Evolutionary conservation across 35 echinoderm and acorn worm species (phyloP), one percentile per base, ranked within the genome.

Genomic region (Ophioderma brevispina): DNA sequence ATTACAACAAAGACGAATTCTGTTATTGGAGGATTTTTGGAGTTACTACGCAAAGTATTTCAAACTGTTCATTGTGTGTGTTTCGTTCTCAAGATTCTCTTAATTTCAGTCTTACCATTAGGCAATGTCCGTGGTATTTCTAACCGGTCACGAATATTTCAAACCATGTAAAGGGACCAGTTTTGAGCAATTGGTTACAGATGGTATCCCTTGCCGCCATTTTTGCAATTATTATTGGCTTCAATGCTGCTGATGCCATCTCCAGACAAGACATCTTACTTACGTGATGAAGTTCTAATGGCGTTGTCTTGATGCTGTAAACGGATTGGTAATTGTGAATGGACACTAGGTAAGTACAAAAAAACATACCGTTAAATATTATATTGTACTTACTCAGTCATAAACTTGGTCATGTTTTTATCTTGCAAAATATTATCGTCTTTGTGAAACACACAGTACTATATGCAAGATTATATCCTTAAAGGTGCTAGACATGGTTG

Each of bases 21-120:
- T 91, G 90, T 81, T 91, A 91, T 52, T 91, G 90, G 90, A 82
- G 85, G 64, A 85, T 91, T 23, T 76, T n/a, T 91, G 25, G 90
- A 91, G 32, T 38, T 91, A 39, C 25, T 64, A 0, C 56, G 90
- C 10, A 91, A 91, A 81, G 43, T 91, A 37, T 39, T 83, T 21
- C 90, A 91, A 42, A 91, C 90, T 14, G 38, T n/a, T n/a, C 75
- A 0, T 56, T 91, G 13, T 23, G 85, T 36, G 50, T 83, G 15
- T 76, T 85, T 30, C 81, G 90, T 2, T 79, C 50, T 33, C 55
- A 85, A 3, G 82, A 91, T 38, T 25, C 81, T 21, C 38, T 91
- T 3, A 91, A 81, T 0, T 13, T 55, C 6, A 31, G 83, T 34
- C 10, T 36, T 35, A 85, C 90, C 1, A 85, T 91, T 37, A n/a